These are phyloP conservation scores for Rhinopithecus roxellana DNA, from an alignment of 2,113 vertebrate genomes.

Conservation along the genomic window DNA sequence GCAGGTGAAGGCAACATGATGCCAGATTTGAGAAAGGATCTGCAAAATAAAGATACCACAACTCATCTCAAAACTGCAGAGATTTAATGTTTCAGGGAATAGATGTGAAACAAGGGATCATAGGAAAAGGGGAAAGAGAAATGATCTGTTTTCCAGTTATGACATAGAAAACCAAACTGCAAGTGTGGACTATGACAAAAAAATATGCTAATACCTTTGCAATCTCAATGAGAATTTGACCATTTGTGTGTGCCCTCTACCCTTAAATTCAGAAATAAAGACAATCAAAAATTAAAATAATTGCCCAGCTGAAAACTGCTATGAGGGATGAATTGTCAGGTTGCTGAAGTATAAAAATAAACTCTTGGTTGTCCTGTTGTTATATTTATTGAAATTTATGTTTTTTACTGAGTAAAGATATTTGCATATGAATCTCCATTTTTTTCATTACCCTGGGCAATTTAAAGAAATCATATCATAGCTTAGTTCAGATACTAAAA, in stretches of 20 bases:
- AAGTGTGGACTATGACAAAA: conserved; percentile 22
- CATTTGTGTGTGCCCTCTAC: neutral
- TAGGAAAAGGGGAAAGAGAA: conserved; percentile 38
- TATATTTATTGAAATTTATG: conserved; percentile 58
- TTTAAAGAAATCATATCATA: conserved; percentile 47
- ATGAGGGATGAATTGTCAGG: conserved; percentile 27
- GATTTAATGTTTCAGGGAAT: conserved; percentile 38
- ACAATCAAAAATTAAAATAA: conserved; percentile 27
- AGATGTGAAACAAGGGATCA: neutral
- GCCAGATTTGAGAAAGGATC: conserved; percentile 60
- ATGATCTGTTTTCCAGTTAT: conserved; percentile 11
- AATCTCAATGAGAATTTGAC: neutral
- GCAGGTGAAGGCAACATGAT: conserved; percentile 51
- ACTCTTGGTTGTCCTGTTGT: conserved; percentile 41
- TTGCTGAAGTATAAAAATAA: conserved; percentile 48
- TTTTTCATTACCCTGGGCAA: conserved; percentile 39
- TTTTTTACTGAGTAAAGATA: conserved; percentile 52
- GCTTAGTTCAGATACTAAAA: conserved; percentile 35
- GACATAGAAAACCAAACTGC: conserved; percentile 23
- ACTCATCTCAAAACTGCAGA: conserved; percentile 10
- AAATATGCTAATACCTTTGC: neutral
- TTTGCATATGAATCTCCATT: conserved; percentile 30
- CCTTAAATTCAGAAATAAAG: conserved; percentile 57
- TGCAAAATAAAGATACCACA: conserved; percentile 27
- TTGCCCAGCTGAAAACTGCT: conserved; percentile 11